Conservation (phyloP, 2,113 vertebrate genomes). For the Lampris megalopsis region DNA sequence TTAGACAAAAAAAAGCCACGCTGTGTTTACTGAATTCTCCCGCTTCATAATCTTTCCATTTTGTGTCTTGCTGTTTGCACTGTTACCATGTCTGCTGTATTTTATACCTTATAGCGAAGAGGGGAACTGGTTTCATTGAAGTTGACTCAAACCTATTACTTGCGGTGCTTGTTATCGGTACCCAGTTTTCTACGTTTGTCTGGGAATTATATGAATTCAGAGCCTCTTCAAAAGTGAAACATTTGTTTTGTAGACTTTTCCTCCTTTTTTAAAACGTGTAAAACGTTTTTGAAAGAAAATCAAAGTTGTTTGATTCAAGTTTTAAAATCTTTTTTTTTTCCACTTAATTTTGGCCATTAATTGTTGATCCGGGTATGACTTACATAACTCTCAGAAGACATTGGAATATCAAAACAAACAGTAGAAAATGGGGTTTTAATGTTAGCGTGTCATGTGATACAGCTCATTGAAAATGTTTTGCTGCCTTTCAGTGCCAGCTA, state of each 20-base stretch:
- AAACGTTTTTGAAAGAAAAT: constrained; percentile 7
- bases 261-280: constrained; percentile 13
- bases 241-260: neutral
- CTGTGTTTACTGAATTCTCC: neutral
- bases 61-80: constrained; percentile 12
- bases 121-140: constrained; percentile 21
- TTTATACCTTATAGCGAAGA: constrained; percentile 3
- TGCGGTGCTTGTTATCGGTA: constrained; percentile 23
- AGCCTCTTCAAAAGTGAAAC: neutral
- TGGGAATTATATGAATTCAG: neutral
- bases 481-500: no score
- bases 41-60: constrained; percentile 7
- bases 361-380: no score
- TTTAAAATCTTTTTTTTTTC: neutral
- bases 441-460: no score
- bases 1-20: neutral
- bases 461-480: no score
- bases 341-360: neutral
- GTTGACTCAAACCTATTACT: constrained; percentile 15
- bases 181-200: constrained; percentile 1
- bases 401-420: no score
- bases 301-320: neutral
- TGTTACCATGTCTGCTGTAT: constrained; percentile 16
- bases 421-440: no score
- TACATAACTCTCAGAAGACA: no score